phyloP scores from a whole-genome alignment of 2,113 vertebrate species.

The Pardalotus punctatus region DNA sequence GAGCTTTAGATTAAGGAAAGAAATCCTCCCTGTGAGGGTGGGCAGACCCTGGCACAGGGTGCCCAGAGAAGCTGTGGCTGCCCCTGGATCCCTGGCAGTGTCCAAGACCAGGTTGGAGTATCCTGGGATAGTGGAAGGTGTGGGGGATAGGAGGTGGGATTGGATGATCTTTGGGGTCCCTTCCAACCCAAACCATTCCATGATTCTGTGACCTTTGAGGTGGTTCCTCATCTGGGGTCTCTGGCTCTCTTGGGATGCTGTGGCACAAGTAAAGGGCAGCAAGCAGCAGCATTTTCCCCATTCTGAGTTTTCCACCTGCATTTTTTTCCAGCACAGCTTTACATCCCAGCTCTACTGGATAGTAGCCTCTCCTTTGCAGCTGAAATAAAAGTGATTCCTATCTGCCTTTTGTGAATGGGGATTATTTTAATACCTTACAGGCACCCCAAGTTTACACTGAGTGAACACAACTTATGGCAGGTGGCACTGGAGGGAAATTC shows the following conservation, averaged over 20 bases:
- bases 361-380: not conserved
- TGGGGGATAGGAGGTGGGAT: too few species aligned
- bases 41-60: accelerated
- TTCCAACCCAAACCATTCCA: not conserved
- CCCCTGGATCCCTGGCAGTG: not conserved
- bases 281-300: not conserved
- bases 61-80: not conserved
- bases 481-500: not conserved
- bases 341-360: not conserved
- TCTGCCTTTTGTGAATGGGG: not conserved
- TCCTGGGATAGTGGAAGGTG: accelerated
- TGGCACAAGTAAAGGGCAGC: not conserved
- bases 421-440: not conserved
- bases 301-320: not conserved
- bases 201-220: not conserved
- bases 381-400: not conserved
- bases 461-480: not conserved
- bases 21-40: not conserved
- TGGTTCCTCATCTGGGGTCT: not conserved
- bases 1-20: not conserved
- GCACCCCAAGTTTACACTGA: accelerated
- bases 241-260: not conserved
- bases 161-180: accelerated
- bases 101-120: not conserved
- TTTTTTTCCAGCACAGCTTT: not conserved